phyloP scores from a whole-genome alignment of 1,140 invertebrate species.

The Drosophila bifasciata region DNA sequence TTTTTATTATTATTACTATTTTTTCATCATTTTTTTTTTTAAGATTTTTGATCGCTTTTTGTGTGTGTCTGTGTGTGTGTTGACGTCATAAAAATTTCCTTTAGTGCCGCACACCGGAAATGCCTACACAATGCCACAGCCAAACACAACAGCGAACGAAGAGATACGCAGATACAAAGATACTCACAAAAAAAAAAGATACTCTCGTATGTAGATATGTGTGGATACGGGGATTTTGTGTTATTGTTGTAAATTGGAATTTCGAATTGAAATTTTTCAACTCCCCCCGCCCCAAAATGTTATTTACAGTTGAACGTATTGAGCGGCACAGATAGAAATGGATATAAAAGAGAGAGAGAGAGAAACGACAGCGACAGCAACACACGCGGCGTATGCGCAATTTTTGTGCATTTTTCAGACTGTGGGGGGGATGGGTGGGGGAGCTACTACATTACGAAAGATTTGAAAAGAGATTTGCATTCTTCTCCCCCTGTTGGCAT shows the following conservation, averaged over 20 bases:
- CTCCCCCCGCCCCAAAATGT: too few species aligned
- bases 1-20: constrained; percentile 44
- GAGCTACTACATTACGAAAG: too few species aligned
- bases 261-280: constrained; percentile 50
- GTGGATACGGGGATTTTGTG: constrained; percentile 14
- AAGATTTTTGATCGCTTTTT: constrained; percentile 31
- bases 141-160: constrained; percentile 9
- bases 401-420: constrained; percentile 35
- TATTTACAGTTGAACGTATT: constrained; percentile 55
- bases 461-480: not conserved
- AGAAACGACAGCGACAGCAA: not conserved
- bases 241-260: constrained; percentile 56
- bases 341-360: not conserved
- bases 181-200: constrained; percentile 3
- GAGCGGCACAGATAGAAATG: constrained; percentile 10
- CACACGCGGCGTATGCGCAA: constrained; percentile 65
- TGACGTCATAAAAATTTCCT: constrained; percentile 79
- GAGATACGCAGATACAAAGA: constrained; percentile 23
- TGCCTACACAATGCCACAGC: constrained; percentile 57
- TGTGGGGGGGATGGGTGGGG: not conserved
- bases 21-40: constrained; percentile 15
- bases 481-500: not conserved
- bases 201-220: constrained; percentile 10
- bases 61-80: constrained; percentile 19
- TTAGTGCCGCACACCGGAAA: constrained; percentile 61